phyloP scores from a whole-genome alignment of 2,113 vertebrate species.

The Erinaceus europaeus region DNA sequence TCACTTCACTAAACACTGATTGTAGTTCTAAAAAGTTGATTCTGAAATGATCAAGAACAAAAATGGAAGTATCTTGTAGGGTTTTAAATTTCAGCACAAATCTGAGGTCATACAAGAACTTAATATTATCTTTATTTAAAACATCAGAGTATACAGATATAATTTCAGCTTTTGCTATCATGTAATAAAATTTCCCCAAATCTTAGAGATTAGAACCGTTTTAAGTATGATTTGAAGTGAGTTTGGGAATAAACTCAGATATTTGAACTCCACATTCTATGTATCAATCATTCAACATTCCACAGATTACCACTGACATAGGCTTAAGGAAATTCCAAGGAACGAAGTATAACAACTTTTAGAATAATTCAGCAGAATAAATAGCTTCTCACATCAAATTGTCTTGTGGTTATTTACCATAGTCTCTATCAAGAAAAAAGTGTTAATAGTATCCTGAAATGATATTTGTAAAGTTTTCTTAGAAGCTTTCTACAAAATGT shows the following conservation, averaged over 20 bases:
- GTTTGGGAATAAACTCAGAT: background rate
- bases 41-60: background rate
- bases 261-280: background rate
- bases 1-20: background rate
- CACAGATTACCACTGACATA: background rate
- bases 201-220: background rate
- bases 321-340: background rate
- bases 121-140: conserved; percentile 38
- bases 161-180: background rate
- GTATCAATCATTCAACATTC: background rate
- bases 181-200: background rate
- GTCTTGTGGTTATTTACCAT: background rate
- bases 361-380: background rate
- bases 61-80: background rate
- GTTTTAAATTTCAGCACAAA: background rate
- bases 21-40: background rate
- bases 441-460: background rate
- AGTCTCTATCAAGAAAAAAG: background rate
- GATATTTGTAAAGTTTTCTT: background rate
- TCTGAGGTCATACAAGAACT: background rate
- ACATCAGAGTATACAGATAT: background rate
- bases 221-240: background rate
- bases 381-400: background rate
- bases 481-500: background rate
- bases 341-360: background rate